Conservation (phyloP, 1,140 invertebrate species). For the Chionoecetes opilio region DNA sequence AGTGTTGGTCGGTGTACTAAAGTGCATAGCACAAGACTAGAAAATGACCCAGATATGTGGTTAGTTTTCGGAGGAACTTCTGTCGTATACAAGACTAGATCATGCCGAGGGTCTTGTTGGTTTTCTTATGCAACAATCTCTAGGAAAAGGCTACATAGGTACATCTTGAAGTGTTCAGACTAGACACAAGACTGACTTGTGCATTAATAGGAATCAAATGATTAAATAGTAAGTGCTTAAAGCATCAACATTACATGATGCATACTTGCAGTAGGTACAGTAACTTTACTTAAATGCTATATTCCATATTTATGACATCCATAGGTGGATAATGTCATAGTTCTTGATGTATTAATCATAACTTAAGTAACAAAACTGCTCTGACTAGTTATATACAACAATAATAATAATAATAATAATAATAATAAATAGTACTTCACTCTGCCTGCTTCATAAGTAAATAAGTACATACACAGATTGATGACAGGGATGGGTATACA, state of each 20-base stretch:
- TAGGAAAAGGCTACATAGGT: neutral
- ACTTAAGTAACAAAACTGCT: neutral
- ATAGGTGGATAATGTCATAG: neutral
- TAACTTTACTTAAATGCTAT: neutral
- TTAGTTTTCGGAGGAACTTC: conserved; percentile 29
- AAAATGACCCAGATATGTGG: conserved; percentile 28
- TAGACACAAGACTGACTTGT: conserved; percentile 29
- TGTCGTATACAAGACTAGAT: conserved; percentile 1
- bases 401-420: neutral
- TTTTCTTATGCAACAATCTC: neutral
- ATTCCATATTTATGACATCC: neutral
- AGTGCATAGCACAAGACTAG: conserved; percentile 28
- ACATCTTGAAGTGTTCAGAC: conserved; percentile 8
- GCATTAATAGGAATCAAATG: neutral
- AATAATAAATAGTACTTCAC: neutral
- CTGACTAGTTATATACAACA: neutral
- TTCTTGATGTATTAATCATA: neutral
- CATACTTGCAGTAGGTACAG: neutral
- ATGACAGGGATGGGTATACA: neutral
- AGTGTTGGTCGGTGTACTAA: conserved; percentile 28
- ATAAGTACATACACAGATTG: neutral
- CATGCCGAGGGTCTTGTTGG: conserved; percentile 15
- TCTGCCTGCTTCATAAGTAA: neutral
- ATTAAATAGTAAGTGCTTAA: neutral
- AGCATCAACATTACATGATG: neutral